Evolutionary conservation across 2,797 vertebrate species (phyloP), one percentile per base, ranked within the genome.

Genomic region (Xiphorhynchus erythropygius): DNA sequence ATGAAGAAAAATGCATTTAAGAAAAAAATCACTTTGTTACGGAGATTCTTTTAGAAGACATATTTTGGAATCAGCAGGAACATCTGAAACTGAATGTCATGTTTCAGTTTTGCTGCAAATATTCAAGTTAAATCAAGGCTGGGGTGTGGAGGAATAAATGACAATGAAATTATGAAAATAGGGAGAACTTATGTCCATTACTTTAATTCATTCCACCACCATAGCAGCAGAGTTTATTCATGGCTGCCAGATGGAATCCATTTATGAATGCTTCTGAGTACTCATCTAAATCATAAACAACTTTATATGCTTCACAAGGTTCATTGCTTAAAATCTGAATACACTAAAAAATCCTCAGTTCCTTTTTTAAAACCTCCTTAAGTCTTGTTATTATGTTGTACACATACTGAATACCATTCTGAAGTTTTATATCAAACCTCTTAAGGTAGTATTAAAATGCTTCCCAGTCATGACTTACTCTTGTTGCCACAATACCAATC

Each of bases 251-350:
- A 57, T 62, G 30, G 50, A 89, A 91, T 57, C 24, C 16, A 57
- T 91, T 94, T 94, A 65, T 35, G n/a, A 82, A 91, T n/a, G 33
- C 10, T 87, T 87, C 53, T 57, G 55, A 64, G 24, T 37, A 79
- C 30, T 93, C 37, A 62, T 49, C 63, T 62, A 87, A 82, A 79
- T 79, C n/a, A 76, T 64, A 87, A 91, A 81, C 35, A 78, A 55
- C 14, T 67, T 75, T 63, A 68, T 63, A 44, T 44, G 42, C 17
- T 64, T 87, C 42, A 22, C 62, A 63, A 25, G 18, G 17, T 81
- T 81, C 50, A 42, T 71, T 81, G 49, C 37, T 74, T 95, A 56
- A 91, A 78, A 84, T 75, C 18, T 64, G 53, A 71, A 75, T 60
- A 47, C 12, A 28, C 10, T 46, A 68, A 79, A 11, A 79, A 68